Evolutionary conservation across 1,140 invertebrate species (phyloP).

Genomic region (Leptoteleia sp.): DNA sequence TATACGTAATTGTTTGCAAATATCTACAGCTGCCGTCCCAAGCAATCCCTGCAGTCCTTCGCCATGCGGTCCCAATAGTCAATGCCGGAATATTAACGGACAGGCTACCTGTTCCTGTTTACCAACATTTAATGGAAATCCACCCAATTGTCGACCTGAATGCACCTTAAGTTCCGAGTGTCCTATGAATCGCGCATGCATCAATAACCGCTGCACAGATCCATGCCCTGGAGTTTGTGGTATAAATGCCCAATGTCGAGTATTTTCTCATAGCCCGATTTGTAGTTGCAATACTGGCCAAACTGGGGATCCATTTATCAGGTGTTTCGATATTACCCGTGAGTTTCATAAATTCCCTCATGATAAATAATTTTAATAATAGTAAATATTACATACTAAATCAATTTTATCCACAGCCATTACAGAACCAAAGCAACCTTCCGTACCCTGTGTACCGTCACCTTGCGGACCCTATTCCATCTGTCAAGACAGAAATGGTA

Average conservation of each 20-base stretch:
- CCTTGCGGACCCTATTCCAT: constrained; percentile 83
- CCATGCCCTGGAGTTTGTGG: constrained; percentile 83
- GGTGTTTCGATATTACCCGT: constrained; percentile 79
- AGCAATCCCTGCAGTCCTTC: constrained; percentile 84
- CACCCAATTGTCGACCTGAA: constrained; percentile 86
- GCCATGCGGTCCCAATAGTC: constrained; percentile 86
- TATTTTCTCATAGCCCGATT: constrained; percentile 81
- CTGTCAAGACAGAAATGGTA: constrained; percentile 81
- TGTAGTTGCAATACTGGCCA: constrained; percentile 79
- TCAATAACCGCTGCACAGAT: constrained; percentile 81
- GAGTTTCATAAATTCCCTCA: constrained; percentile 71
- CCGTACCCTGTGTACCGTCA: constrained; percentile 81
- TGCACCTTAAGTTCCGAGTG: constrained; percentile 84
- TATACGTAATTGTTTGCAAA: too few relatives aligned
- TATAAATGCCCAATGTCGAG: constrained; percentile 81
- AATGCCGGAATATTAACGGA: constrained; percentile 83
- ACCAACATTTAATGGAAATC: constrained; percentile 84
- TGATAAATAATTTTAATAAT: too few relatives aligned
- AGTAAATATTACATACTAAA: too few relatives aligned
- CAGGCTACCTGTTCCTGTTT: constrained; percentile 85
- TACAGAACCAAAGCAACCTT: constrained; percentile 43
- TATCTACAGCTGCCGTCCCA: constrained; percentile 51
- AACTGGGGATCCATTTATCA: constrained; percentile 82
- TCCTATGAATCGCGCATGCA: constrained; percentile 77
- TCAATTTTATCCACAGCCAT: constrained; percentile 24